Conservation (phyloP, 2,113 vertebrate species). For the Hipposideros armiger region DNA sequence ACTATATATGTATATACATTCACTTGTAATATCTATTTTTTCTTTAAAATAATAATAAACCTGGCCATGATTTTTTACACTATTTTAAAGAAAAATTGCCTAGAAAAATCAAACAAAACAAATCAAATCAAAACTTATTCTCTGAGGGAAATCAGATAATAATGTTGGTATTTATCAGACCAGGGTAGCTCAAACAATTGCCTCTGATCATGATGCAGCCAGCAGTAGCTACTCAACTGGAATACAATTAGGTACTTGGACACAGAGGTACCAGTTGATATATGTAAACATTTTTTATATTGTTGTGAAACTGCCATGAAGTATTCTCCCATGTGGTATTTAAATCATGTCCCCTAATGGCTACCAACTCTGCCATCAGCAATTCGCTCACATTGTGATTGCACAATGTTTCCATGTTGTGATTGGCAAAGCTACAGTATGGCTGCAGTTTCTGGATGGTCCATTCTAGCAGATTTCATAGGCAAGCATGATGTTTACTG, state of each 20-base stretch:
- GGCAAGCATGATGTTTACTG: neutral
- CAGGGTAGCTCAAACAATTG: neutral
- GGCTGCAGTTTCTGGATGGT: neutral
- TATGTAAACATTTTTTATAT: conserved; percentile 69
- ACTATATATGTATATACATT: neutral
- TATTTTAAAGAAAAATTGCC: neutral
- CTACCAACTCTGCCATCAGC: conserved; percentile 39
- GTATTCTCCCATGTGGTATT: conserved; percentile 39
- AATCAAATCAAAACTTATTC: neutral
- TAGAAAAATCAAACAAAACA: neutral
- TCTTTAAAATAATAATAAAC: neutral
- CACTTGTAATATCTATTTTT: neutral
- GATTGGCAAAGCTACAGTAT: conserved; percentile 41
- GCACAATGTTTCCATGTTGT: conserved; percentile 21
- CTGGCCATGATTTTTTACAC: rapidly evolving
- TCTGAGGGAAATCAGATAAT: neutral
- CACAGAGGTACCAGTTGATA: conserved; percentile 22
- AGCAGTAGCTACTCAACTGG: neutral
- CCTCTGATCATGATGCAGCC: neutral
- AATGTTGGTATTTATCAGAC: neutral
- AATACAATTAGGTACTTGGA: conserved; percentile 61
- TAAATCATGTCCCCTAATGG: conserved; percentile 51
- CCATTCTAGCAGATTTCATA: conserved; percentile 36
- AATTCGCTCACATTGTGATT: conserved; percentile 51
- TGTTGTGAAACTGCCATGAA: conserved; percentile 35